phyloP scores from a whole-genome alignment of 2,888 invertebrate species.

The Clitarchus hookeri region DNA sequence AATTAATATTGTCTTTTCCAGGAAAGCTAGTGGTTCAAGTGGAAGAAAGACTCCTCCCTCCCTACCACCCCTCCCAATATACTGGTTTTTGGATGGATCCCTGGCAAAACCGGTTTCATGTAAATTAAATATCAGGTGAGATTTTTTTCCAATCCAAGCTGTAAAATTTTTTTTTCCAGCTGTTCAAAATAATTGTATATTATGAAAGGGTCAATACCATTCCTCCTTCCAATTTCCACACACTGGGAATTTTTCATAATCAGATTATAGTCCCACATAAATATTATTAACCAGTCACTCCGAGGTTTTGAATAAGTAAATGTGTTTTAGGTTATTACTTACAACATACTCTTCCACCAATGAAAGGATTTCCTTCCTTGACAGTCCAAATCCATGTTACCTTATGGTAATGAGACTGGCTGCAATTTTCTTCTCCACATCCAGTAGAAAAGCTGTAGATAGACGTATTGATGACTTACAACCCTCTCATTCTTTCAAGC shows the following conservation, averaged over 20 bases:
- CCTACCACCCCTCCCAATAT: too few species aligned
- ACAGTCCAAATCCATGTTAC: conserved; percentile 49
- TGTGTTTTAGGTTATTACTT: conserved; percentile 44
- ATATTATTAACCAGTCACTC: conserved; percentile 48
- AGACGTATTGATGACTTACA: conserved; percentile 45
- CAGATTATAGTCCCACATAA: conserved; percentile 47
- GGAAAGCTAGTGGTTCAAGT: conserved; percentile 46
- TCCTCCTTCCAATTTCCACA: conserved; percentile 49
- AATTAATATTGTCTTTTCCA: conserved; percentile 50
- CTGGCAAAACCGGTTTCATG: conserved; percentile 45
- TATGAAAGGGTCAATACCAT: conserved; percentile 44
- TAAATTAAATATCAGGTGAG: conserved; percentile 45
- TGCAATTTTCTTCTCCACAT: conserved; percentile 45
- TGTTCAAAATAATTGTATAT: conserved; percentile 37
- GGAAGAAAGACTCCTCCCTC: conserved; percentile 34
- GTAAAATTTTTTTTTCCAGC: conserved; percentile 36
- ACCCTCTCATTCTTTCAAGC: conserved; percentile 43
- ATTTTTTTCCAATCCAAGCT: conserved; percentile 44
- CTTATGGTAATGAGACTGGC: conserved; percentile 46
- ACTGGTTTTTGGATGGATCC: conserved; percentile 44
- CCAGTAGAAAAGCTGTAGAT: conserved; percentile 44
- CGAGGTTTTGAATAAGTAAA: conserved; percentile 48
- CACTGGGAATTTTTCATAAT: conserved; percentile 51
- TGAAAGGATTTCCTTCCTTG: conserved; percentile 48
- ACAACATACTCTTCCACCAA: conserved; percentile 46